Conservation (phyloP, 2,888 invertebrate species). For the Cotesia congregata region DNA sequence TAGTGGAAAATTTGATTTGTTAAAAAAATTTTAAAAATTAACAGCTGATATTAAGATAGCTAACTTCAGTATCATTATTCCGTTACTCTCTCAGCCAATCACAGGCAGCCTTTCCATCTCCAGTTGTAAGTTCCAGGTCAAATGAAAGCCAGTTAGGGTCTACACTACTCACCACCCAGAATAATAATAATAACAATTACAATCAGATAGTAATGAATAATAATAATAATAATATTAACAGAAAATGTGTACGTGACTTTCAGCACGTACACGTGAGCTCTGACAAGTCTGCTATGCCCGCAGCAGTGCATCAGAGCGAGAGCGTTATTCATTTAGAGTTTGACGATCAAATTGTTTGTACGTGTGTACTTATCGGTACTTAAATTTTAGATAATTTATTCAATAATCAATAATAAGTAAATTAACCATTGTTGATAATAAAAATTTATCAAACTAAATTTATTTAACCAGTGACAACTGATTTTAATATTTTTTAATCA, state of each 20-base stretch:
- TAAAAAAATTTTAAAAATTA: too few species aligned
- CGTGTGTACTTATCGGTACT: neutral
- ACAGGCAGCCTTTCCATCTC: too few species aligned
- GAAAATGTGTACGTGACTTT: neutral
- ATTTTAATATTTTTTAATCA: neutral
- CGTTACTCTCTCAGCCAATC: too few species aligned
- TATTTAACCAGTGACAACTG: neutral
- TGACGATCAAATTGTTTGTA: neutral
- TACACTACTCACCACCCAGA: neutral
- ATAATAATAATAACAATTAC: neutral
- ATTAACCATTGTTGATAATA: neutral
- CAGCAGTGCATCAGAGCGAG: neutral
- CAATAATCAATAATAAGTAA: neutral
- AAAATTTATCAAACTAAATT: neutral
- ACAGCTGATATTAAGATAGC: too few species aligned
- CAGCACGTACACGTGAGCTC: neutral
- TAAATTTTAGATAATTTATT: neutral
- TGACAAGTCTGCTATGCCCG: neutral
- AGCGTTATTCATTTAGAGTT: neutral
- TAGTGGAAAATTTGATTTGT: too few species aligned
- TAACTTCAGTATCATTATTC: too few species aligned
- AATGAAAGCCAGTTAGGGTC: neutral
- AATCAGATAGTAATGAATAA: neutral
- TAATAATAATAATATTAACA: neutral
- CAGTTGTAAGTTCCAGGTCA: neutral